Conservation (phyloP, 2,797 vertebrate species). For the Oceanodroma leucorhoa region DNA sequence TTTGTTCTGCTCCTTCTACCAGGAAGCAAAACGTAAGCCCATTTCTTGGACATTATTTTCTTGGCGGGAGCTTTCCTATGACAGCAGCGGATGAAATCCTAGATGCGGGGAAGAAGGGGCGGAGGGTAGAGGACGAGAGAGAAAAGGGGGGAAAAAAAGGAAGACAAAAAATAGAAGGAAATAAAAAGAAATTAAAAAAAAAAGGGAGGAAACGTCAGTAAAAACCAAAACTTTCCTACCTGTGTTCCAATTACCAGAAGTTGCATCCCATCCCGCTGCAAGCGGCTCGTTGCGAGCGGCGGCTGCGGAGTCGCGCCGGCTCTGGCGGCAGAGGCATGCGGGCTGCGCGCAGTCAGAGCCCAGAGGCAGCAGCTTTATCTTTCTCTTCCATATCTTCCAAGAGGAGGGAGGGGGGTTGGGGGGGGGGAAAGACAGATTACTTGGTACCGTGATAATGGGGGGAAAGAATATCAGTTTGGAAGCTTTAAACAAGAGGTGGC, state of each 20-base stretch:
- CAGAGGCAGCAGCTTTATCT: conserved; percentile 37
- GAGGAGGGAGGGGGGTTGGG: background rate
- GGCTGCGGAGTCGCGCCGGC: background rate
- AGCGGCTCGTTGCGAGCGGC: background rate
- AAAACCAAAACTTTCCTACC: conserved; percentile 36
- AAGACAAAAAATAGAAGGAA: accelerated
- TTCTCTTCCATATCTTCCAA: conserved; percentile 70
- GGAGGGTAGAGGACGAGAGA: background rate
- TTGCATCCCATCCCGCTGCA: conserved; percentile 22
- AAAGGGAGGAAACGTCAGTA: background rate
- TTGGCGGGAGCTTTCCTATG: background rate
- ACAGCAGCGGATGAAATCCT: background rate
- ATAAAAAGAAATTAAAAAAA: accelerated
- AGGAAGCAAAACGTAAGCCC: background rate
- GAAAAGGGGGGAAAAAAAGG: background rate
- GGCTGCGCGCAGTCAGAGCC: conserved; percentile 39
- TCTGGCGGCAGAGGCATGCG: background rate
- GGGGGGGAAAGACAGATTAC: background rate
- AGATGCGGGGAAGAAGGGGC: background rate
- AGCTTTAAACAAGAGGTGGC: background rate
- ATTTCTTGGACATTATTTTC: background rate
- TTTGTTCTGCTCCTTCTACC: background rate
- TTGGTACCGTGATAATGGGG: background rate
- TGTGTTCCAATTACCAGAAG: conserved; percentile 34
- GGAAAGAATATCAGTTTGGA: background rate